phyloP scores from a whole-genome alignment of 2,113 vertebrate species.

The Albula goreensis region DNA sequence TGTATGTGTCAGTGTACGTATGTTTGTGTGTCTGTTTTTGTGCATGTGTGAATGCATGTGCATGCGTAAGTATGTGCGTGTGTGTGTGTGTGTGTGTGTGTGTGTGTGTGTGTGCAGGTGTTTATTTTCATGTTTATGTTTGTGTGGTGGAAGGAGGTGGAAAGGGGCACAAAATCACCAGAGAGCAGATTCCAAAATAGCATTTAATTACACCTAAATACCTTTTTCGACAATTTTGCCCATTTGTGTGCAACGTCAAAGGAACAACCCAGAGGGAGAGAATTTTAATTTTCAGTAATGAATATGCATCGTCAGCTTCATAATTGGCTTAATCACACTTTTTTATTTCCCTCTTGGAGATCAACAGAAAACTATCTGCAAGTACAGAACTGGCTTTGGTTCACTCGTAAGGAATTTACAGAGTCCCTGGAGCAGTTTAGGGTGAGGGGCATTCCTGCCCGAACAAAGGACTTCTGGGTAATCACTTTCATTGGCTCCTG shows the following conservation, averaged over 20 bases:
- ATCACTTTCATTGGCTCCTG: background rate
- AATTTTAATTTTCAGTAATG: background rate
- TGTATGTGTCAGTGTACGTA: too few species aligned
- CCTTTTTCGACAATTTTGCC: background rate
- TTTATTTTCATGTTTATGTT: background rate
- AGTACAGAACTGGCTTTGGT: background rate
- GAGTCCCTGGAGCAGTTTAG: background rate
- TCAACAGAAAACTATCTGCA: background rate
- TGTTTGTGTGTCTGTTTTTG: background rate
- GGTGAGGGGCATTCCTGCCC: background rate
- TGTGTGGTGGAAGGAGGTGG: background rate
- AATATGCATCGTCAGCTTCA: background rate
- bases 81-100: background rate
- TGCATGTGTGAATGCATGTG: background rate
- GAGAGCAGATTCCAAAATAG: background rate
- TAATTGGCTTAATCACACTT: background rate
- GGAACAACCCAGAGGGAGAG: background rate
- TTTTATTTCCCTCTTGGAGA: background rate
- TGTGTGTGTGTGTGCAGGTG: background rate
- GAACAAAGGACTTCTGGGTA: background rate
- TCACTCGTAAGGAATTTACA: background rate
- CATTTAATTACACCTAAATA: background rate
- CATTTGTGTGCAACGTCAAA: background rate
- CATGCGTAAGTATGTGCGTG: background rate
- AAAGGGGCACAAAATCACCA: background rate